Conservation (phyloP, 2,797 vertebrate genomes). For the Danio tinwini region DNA sequence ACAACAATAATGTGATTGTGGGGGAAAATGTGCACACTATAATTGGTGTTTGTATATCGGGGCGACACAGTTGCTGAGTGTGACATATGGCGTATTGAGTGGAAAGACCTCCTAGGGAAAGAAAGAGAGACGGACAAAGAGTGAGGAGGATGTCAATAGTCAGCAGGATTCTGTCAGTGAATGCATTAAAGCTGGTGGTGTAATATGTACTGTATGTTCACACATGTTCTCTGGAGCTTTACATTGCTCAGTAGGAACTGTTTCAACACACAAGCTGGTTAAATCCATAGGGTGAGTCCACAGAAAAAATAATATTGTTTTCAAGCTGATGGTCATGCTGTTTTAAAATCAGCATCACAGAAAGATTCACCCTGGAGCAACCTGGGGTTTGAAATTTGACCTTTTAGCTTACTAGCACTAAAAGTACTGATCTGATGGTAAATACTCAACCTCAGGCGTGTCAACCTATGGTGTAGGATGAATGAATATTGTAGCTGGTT, state of each 20-base stretch:
- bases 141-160: constrained; percentile 16
- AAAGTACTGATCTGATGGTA: not conserved
- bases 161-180: not conserved
- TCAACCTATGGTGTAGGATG: no score
- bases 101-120: constrained; percentile 18
- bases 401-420: not conserved
- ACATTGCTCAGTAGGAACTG: constrained; percentile 7
- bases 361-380: not conserved
- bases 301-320: not conserved
- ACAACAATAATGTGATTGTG: constrained; percentile 29
- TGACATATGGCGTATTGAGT: constrained; percentile 53
- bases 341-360: not conserved
- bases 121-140: constrained; percentile 1
- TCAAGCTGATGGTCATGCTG: not conserved
- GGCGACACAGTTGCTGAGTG: constrained; percentile 11
- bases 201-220: not conserved
- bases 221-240: not conserved
- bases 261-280: not conserved
- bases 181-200: not conserved
- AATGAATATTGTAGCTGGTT: no score
- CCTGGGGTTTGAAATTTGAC: not conserved
- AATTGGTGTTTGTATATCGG: constrained; percentile 39
- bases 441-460: not conserved
- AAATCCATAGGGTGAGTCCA: constrained; percentile 1
- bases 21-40: constrained; percentile 17